Evolutionary conservation across 2,797 vertebrate species (phyloP), one percentile per base, ranked within the genome.

Genomic region (Sebastes variabilis): DNA sequence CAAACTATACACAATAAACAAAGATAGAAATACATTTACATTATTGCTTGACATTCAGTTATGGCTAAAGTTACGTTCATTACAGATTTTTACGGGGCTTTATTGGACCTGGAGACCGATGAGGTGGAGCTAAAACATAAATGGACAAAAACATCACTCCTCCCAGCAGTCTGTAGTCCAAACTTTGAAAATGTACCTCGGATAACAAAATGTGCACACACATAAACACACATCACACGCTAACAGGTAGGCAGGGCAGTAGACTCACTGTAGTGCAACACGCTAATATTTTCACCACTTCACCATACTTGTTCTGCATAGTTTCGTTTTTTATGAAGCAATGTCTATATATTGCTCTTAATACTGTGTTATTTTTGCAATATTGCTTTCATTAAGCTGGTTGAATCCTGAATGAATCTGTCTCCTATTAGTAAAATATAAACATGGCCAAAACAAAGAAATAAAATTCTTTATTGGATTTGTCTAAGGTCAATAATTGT

Each of bases 11-110:
- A 97, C 94, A 95, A 94, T 59, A 94, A 69, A 76, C 95, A 82
- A 75, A 49, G 66, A 66, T 79, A 79, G 78, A 84, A 76, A 96
- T 94, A 95, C 96, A 95, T 96, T 93, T 95, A 87, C 95, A 95
- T 98, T 97, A 97, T 97, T 97, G 97, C 97, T 97, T 95, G 91
- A 97, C 96, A 97, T 97, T 97, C 96, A 95, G 93, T 96, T 97
- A 97, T 97, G 96, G 97, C 96, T 97, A 94, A 95, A 66, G 58
- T 54, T 54, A 54, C 20, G 49, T 67, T 88, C 30, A 38, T 83
- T 61, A 70, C 65, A 61, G 60, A 81, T 77, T 82, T 82, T 91
- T 94, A 93, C 92, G 95, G 93, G 95, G 95, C 95, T 56, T 56
- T 56, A 96, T 96, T 96, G 94, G 95, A 96, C 95, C 24, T 96